A percentile compares a stretch with the other conserved stretches of the same genome.
phyloP scores from a whole-genome alignment of 2,888 invertebrate genomes.

The Diaprepes abbreviatus region DNA sequence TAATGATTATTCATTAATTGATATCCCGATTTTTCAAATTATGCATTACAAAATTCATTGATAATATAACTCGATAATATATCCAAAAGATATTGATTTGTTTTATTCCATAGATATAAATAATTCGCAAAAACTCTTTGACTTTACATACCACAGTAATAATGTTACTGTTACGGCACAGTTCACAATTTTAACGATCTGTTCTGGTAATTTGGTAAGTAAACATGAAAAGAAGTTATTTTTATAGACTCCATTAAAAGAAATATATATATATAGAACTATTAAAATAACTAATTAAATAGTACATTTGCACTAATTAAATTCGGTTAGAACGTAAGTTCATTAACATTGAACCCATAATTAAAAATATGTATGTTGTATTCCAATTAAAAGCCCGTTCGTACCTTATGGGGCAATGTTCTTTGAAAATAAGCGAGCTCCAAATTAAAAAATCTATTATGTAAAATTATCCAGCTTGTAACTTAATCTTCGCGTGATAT shows the following conservation, averaged over 20 bases:
- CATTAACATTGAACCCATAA: not conserved
- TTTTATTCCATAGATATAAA: too few relatives aligned
- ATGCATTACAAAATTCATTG: too few relatives aligned
- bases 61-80: too few relatives aligned
- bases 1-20: too few relatives aligned
- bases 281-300: not conserved
- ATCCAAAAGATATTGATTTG: too few relatives aligned
- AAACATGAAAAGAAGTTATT: slow-evolving; percentile 4
- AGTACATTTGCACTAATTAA: not conserved
- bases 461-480: too few relatives aligned
- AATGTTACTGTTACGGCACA: slow-evolving; percentile 15
- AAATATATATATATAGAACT: not conserved
- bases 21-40: too few relatives aligned
- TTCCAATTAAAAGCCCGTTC: too few relatives aligned
- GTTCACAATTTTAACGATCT: slow-evolving; percentile 20
- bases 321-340: not conserved
- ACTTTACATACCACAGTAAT: not conserved
- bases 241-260: not conserved
- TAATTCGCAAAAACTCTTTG: not conserved
- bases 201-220: slow-evolving; percentile 13
- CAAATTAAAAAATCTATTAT: too few relatives aligned
- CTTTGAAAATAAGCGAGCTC: too few relatives aligned
- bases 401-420: too few relatives aligned
- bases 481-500: too few relatives aligned
- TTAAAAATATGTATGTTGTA: not conserved